Conservation (phyloP, 2,888 invertebrate genomes). For the Carcina quercana region DNA sequence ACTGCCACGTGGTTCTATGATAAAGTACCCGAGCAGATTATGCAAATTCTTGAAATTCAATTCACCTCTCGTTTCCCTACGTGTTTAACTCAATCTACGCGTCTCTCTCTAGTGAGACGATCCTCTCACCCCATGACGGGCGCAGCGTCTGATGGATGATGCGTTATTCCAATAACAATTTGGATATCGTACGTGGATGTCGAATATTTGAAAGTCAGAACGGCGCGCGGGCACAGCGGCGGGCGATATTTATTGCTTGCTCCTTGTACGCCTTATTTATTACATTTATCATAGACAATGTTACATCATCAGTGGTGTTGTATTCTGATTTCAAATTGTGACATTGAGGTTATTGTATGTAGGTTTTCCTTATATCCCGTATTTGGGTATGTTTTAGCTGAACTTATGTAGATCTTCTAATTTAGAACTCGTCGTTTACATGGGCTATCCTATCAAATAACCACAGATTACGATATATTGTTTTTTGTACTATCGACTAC, state of each 20-base stretch:
- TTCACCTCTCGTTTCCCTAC: constrained; percentile 38
- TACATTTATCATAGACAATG: not conserved
- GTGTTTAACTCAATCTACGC: constrained; percentile 21
- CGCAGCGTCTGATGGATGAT: constrained; percentile 69
- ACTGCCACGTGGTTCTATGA: constrained; percentile 74
- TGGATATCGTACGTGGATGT: constrained; percentile 56
- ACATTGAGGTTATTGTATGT: too few relatives aligned
- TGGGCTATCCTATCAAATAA: too few relatives aligned
- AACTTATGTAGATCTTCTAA: too few relatives aligned
- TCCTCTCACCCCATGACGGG: constrained; percentile 58
- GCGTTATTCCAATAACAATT: constrained; percentile 73
- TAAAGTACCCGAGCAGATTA: constrained; percentile 72
- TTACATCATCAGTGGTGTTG: not conserved
- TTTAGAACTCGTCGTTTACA: too few relatives aligned
- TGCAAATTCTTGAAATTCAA: constrained; percentile 69
- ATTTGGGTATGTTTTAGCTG: too few relatives aligned
- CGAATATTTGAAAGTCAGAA: constrained; percentile 56
- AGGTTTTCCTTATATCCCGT: too few relatives aligned
- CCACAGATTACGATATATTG: too few relatives aligned
- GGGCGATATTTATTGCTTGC: constrained; percentile 21
- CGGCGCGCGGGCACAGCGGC: too few relatives aligned
- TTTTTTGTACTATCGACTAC: too few relatives aligned
- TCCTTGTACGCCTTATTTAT: constrained; percentile 19
- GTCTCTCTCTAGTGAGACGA: constrained; percentile 39
- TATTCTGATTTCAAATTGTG: too few relatives aligned